Conservation (phyloP, 2,113 vertebrate genomes). For the Forbesichthys agassizii region DNA sequence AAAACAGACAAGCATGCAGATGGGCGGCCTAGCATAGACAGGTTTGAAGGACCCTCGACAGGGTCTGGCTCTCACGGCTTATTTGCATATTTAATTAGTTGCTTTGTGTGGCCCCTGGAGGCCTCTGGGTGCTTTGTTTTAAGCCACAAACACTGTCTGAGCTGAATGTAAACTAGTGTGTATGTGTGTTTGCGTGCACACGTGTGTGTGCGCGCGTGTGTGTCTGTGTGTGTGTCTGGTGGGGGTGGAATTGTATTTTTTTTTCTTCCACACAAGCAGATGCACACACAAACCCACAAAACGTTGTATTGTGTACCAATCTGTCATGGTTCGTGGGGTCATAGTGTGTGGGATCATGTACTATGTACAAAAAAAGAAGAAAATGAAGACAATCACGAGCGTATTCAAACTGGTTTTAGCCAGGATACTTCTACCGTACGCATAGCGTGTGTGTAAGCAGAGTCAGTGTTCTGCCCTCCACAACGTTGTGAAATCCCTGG, state of each 20-base stretch:
- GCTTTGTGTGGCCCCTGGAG: constrained; percentile 57
- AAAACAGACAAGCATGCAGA: not conserved
- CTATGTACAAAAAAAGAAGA: no score
- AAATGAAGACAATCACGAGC: no score
- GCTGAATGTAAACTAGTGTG: constrained; percentile 85
- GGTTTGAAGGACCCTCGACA: constrained; percentile 80
- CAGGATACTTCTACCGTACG: no score
- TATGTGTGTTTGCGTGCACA: not conserved
- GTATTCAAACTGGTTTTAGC: no score
- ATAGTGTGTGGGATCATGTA: no score
- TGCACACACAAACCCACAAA: not conserved
- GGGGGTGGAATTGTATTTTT: not conserved
- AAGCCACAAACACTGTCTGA: constrained; percentile 79
- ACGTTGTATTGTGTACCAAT: no score
- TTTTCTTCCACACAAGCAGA: constrained; percentile 1
- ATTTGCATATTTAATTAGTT: constrained; percentile 97
- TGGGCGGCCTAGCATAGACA: not conserved
- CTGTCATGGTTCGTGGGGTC: no score
- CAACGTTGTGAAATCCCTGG: no score
- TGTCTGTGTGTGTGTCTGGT: not conserved
- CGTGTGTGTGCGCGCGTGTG: not conserved
- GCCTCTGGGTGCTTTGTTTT: constrained; percentile 94
- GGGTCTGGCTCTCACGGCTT: constrained; percentile 89
- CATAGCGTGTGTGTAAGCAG: no score
- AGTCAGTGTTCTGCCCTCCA: no score